A percentile compares a stretch with the other conserved stretches of the same genome.
These are phyloP conservation scores for Melanotaenia nigrans DNA, from an alignment of 2,797 vertebrate species.

Conservation along the genomic window DNA sequence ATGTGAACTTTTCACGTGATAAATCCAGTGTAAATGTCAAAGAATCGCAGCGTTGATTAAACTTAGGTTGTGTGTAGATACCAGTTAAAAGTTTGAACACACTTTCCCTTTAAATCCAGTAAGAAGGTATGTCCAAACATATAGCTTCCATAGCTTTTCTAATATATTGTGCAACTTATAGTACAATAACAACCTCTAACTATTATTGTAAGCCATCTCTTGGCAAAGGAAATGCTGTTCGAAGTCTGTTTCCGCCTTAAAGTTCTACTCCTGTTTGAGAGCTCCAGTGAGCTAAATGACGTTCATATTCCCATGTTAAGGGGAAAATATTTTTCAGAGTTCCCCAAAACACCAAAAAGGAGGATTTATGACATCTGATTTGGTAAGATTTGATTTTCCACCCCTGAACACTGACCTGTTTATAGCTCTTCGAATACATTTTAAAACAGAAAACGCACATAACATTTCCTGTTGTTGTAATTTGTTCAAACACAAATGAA, in stretches of 20 bases:
- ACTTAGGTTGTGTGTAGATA: no score
- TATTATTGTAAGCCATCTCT: neutral
- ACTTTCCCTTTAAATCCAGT: no score
- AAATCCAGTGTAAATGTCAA: neutral
- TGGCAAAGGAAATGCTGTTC: neutral
- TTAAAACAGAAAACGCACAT: neutral
- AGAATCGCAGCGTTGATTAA: neutral
- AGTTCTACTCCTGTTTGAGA: no score
- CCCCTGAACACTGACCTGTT: no score
- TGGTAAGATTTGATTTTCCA: no score
- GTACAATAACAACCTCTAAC: neutral
- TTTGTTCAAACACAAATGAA: neutral
- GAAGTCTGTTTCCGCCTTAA: neutral
- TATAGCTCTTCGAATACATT: neutral
- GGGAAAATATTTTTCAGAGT: no score
- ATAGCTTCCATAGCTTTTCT: neutral
- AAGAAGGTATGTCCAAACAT: no score
- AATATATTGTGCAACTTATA: neutral
- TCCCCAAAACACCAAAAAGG: no score
- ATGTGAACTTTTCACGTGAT: neutral
- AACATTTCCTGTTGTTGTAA: neutral
- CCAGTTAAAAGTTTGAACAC: no score
- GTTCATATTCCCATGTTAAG: neutral
- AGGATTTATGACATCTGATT: no score
- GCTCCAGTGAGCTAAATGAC: neutral